Percentiles rank a stretch among this genome's conserved stretches.
Conservation (phyloP, 1,140 invertebrate genomes). For the Plutomurus gul region DNA sequence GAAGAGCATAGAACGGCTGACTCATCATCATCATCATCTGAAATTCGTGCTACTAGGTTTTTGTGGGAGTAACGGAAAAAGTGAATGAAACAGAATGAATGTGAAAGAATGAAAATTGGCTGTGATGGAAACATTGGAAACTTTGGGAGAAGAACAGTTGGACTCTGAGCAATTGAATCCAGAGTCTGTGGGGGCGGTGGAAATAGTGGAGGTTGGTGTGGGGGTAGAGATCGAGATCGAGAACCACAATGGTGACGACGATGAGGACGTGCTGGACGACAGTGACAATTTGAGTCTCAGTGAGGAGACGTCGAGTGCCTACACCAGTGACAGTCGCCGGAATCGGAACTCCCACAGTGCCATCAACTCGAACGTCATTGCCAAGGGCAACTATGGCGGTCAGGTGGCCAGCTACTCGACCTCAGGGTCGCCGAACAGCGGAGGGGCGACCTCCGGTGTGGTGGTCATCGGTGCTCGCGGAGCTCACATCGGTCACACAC, state of each 20-base stretch:
- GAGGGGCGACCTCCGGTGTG: neutral
- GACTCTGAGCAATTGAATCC: constrained; percentile 20
- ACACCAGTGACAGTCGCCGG: neutral
- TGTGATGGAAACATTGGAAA: constrained; percentile 29
- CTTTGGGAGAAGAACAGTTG: constrained; percentile 9
- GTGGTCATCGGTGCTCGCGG: neutral
- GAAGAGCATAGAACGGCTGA: too few relatives aligned
- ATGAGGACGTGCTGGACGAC: neutral
- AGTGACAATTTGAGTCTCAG: neutral
- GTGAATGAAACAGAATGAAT: neutral
- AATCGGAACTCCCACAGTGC: neutral
- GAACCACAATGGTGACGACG: neutral
- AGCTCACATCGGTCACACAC: neutral
- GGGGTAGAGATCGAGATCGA: neutral
- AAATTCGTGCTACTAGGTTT: too few relatives aligned
- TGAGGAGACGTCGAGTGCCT: neutral
- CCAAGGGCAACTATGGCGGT: neutral
- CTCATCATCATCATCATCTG: too few relatives aligned
- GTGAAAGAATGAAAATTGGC: constrained; percentile 15
- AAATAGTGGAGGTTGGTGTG: constrained; percentile 14
- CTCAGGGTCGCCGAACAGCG: neutral
- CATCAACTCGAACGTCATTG: neutral
- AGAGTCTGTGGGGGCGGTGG: constrained; percentile 23
- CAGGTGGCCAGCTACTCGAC: neutral
- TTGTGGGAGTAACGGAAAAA: neutral